phyloP scores from a whole-genome alignment of 2,113 vertebrate species.

The Speoplatyrhinus poulsoni region DNA sequence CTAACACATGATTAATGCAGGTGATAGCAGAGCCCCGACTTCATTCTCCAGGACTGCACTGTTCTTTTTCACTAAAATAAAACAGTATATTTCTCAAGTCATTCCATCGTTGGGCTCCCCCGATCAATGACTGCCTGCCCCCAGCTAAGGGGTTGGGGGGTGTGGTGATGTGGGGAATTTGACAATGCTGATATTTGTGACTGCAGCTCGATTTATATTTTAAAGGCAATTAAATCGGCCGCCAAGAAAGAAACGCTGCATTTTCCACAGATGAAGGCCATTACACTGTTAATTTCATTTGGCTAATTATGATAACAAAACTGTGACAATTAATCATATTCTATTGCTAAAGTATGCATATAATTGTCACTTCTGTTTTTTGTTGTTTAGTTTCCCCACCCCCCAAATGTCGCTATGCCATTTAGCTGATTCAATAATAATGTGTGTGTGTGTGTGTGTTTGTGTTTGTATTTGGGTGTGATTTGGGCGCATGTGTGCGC shows the following conservation, averaged over 20 bases:
- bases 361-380: slow-evolving; percentile 53
- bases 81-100: slow-evolving; percentile 61
- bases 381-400: background rate
- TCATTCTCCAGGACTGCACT: slow-evolving; percentile 50
- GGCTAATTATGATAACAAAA: slow-evolving; percentile 62
- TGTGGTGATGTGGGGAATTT: background rate
- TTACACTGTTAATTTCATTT: slow-evolving; percentile 67
- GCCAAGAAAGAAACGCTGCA: slow-evolving; percentile 41
- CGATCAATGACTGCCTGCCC: slow-evolving; percentile 6
- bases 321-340: slow-evolving; percentile 68
- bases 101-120: slow-evolving; percentile 39
- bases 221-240: slow-evolving; percentile 54
- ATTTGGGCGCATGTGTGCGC: background rate
- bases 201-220: slow-evolving; percentile 25
- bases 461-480: background rate
- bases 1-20: slow-evolving; percentile 63
- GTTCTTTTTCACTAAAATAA: slow-evolving; percentile 61
- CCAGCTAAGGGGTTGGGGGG: too few species aligned
- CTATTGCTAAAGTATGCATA: slow-evolving; percentile 66
- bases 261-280: slow-evolving; percentile 60
- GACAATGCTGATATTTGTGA: background rate
- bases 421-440: slow-evolving; percentile 63
- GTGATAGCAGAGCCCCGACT: slow-evolving; percentile 44
- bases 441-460: background rate
- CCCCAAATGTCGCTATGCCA: slow-evolving; percentile 8